Percentiles rank a stretch among this genome's conserved stretches.
Evolutionary conservation across 2,888 invertebrate genomes (phyloP).

Genomic region (Morpho achilles): DNA sequence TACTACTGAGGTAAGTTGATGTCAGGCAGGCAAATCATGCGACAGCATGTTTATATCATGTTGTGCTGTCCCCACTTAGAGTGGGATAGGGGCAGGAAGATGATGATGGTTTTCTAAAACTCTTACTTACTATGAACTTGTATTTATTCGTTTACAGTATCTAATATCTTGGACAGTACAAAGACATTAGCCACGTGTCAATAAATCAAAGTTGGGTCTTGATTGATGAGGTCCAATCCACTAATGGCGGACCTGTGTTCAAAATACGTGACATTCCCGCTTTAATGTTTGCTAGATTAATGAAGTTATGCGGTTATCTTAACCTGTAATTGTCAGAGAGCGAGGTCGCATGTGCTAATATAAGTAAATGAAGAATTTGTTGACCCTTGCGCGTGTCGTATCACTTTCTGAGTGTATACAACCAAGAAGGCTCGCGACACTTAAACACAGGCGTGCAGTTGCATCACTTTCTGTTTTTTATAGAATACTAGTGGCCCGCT

Average conservation of each 20-base stretch:
- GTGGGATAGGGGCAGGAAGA: no score
- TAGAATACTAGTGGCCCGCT: no score
- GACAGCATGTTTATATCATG: no score
- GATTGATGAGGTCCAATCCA: conserved; percentile 36
- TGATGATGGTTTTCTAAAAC: no score
- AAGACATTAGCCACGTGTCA: conserved; percentile 24
- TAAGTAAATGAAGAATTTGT: background rate
- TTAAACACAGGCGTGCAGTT: no score
- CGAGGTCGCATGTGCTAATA: no score
- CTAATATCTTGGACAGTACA: conserved; percentile 19
- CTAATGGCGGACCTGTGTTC: conserved; percentile 37
- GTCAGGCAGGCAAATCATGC: no score
- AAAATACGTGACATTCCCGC: conserved; percentile 12
- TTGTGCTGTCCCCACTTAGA: no score
- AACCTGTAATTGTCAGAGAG: background rate
- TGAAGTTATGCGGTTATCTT: conserved; percentile 7
- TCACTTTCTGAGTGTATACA: no score
- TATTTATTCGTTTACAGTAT: background rate
- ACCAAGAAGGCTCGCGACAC: no score
- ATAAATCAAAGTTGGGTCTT: conserved; percentile 26
- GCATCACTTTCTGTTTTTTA: no score
- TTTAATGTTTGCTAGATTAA: conserved; percentile 17
- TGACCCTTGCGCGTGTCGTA: background rate
- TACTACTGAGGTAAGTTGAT: no score
- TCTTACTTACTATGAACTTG: background rate